Evolutionary conservation across 2,113 vertebrate species (phyloP), one percentile per base, ranked within the genome.

Genomic region (Percopsis transmontana): DNA sequence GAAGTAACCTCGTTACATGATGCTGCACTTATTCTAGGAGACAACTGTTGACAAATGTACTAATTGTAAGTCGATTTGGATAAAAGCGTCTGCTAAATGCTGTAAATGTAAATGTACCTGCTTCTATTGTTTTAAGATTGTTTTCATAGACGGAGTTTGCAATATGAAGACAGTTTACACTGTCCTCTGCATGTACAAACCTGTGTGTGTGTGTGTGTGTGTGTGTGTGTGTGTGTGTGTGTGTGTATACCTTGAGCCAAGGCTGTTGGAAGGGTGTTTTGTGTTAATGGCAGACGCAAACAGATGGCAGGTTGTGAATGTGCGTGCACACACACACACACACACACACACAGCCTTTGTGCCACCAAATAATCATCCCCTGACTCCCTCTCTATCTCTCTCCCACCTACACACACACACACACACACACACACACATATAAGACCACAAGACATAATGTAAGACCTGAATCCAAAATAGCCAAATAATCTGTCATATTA

Each of bases 281-380:
- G 71, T 76, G 81, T 84, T 81, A 65, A 77, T 88, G 83, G 83
- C 83, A 87, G 81, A 82, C 62, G 74, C 76, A 80, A 80, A 89
- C 89, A 88, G 86, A 88, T 89, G 88, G 88, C 73, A 81, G 59
- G 83, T 89, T 88, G 84, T 80, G 45, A 64, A 66, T 61, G 18
- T 79, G 60, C 71, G 74, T 80, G 62, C 78, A 65, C 66, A 63
- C 62, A 69, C 75, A 66, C 62, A 16, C 23, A 16, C 53, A 33
- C 12, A 33, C 53, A 27, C 53, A 16, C 12, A 13, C 23, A 27
- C 18, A 50, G 47, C 9, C 19, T 19, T 45, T 45, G 27, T 33
- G 27, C 27, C 27, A 33, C 27, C 27, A 6, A n/a, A n/a, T n/a
- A n/a, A n/a, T 33, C 27, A 33, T 4, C 27, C 44, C 44, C 44